A percentile compares a stretch with the other conserved stretches of the same genome.
These are phyloP conservation scores for Aspidiotus rigidus DNA, from an alignment of 2,888 invertebrate genomes.

Conservation along the genomic window DNA sequence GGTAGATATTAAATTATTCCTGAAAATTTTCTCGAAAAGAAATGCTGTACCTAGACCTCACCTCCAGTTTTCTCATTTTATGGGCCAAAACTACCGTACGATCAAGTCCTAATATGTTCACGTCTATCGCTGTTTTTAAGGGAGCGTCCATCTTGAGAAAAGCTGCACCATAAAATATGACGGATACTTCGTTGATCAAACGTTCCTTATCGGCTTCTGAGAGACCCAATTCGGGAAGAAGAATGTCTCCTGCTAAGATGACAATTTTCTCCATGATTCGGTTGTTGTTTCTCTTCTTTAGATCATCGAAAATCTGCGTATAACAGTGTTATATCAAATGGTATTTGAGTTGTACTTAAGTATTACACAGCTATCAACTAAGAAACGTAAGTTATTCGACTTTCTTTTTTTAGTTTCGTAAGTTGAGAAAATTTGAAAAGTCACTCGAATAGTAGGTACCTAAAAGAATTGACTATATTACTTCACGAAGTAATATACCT, in stretches of 20 bases:
- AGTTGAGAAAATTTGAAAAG: no score
- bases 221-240: background rate
- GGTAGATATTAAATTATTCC: no score
- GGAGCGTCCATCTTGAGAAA: constrained; percentile 85
- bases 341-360: no score
- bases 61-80: constrained; percentile 50
- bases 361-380: no score
- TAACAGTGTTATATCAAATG: background rate
- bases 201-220: background rate
- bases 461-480: no score
- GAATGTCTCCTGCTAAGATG: background rate
- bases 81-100: constrained; percentile 67
- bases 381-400: no score
- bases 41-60: constrained; percentile 10
- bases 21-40: background rate
- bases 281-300: background rate
- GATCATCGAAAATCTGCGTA: constrained; percentile 5
- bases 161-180: constrained; percentile 88
- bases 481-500: no score
- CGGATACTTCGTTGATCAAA: constrained; percentile 48
- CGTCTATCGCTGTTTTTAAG: constrained; percentile 74
- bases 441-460: no score
- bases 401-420: no score
- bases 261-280: background rate
- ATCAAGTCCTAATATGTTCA: constrained; percentile 81